phyloP scores from a whole-genome alignment of 1,140 invertebrate species.

The Bombus fervidus region DNA sequence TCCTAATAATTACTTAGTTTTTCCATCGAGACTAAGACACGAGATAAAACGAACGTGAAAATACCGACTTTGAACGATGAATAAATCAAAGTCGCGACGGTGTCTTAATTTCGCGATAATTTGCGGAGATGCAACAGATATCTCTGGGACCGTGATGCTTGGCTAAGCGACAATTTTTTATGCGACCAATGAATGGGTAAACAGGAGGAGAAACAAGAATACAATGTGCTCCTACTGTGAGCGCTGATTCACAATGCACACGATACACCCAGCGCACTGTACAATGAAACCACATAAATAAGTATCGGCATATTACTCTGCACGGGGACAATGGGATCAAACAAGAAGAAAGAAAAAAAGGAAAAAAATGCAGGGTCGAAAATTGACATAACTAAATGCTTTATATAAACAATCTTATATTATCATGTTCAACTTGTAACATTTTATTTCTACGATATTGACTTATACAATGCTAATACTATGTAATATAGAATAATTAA shows the following conservation, averaged over 20 bases:
- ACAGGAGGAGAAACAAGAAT: conserved; percentile 53
- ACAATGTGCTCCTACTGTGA: conserved; percentile 53
- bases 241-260: conserved; percentile 62
- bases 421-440: too few species aligned
- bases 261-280: conserved; percentile 23
- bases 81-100: not conserved
- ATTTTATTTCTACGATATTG: not conserved
- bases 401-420: not conserved
- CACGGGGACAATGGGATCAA: conserved; percentile 15
- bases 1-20: not conserved
- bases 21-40: not conserved
- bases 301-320: conserved; percentile 55
- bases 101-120: conserved; percentile 50
- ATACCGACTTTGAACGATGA: not conserved
- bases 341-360: not conserved
- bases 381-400: conserved; percentile 5
- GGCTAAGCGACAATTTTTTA: conserved; percentile 42
- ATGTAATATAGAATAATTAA: not conserved
- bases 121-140: conserved; percentile 31
- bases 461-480: not conserved
- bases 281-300: conserved; percentile 54
- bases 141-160: conserved; percentile 38
- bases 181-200: conserved; percentile 54
- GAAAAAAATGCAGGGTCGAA: conserved; percentile 9
- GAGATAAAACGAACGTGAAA: not conserved